Evolutionary conservation across 2,888 invertebrate genomes (phyloP).

Genomic region (Hybos culiciformis): DNA sequence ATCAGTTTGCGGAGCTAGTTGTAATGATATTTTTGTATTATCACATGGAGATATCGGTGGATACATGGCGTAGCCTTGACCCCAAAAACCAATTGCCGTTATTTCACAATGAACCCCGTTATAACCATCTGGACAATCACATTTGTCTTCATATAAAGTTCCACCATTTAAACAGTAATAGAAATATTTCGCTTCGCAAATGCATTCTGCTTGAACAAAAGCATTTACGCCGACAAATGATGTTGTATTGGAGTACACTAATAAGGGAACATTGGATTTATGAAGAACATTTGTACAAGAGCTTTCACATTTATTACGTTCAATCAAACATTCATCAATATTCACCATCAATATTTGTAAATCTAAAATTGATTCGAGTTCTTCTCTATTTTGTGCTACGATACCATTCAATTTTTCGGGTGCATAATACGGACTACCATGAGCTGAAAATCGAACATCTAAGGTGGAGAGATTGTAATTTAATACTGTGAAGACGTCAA

Average conservation of each 20-base stretch:
- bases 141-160: conserved; percentile 47
- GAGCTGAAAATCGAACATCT: conserved; percentile 84
- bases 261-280: conserved; percentile 57
- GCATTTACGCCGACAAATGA: conserved; percentile 90
- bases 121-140: conserved; percentile 66
- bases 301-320: conserved; percentile 51
- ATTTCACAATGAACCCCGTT: conserved; percentile 86
- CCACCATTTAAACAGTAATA: conserved; percentile 66
- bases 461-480: conserved; percentile 48
- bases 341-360: conserved; percentile 73
- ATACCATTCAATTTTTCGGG: conserved; percentile 79
- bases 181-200: conserved; percentile 36
- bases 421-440: conserved; percentile 86
- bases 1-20: conserved; percentile 60
- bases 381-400: conserved; percentile 54
- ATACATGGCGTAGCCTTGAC: conserved; percentile 90
- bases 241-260: conserved; percentile 85
- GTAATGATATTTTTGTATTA: conserved; percentile 65
- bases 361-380: conserved; percentile 56
- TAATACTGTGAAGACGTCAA: conserved; percentile 88
- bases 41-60: conserved; percentile 75
- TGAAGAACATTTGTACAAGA: conserved; percentile 72
- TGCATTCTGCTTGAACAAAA: conserved; percentile 65
- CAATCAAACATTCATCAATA: conserved; percentile 79
- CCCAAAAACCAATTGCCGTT: conserved; percentile 72